Evolutionary conservation across 2,888 invertebrate genomes (phyloP).

Genomic region (Hipparchia sbordonii): DNA sequence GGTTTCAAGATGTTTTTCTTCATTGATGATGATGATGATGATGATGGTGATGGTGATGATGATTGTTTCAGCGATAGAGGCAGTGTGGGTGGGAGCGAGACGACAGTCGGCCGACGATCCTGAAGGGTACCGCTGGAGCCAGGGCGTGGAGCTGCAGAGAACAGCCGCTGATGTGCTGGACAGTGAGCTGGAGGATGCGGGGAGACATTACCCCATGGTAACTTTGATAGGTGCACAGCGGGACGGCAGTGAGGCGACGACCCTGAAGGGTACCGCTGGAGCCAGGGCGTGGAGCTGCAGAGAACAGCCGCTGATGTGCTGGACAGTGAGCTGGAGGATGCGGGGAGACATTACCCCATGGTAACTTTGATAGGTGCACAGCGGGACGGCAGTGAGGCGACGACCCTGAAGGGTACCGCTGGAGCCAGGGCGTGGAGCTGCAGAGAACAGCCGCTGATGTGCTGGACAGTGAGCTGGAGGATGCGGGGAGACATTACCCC

Average conservation of each 20-base stretch:
- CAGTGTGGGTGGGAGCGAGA: conserved; percentile 73
- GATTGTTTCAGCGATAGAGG: conserved; percentile 55
- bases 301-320: conserved; percentile 68
- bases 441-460: conserved; percentile 67
- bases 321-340: conserved; percentile 50
- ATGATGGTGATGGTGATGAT: too few relatives aligned
- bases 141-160: conserved; percentile 62
- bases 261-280: conserved; percentile 70
- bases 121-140: conserved; percentile 66
- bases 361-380: conserved; percentile 44
- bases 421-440: conserved; percentile 63
- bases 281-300: conserved; percentile 58
- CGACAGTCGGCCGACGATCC: conserved; percentile 65
- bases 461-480: conserved; percentile 52
- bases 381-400: conserved; percentile 49
- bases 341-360: conserved; percentile 57
- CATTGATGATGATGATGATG: too few relatives aligned
- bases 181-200: conserved; percentile 51
- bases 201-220: conserved; percentile 62
- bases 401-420: conserved; percentile 69
- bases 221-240: conserved; percentile 14
- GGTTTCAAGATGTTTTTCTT: too few relatives aligned
- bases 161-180: conserved; percentile 63
- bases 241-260: conserved; percentile 55
- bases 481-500: conserved; percentile 55